A percentile compares a stretch with the other conserved stretches of the same genome.
phyloP scores from a whole-genome alignment of 2,797 vertebrate species.

The Euthynnus affinis region DNA sequence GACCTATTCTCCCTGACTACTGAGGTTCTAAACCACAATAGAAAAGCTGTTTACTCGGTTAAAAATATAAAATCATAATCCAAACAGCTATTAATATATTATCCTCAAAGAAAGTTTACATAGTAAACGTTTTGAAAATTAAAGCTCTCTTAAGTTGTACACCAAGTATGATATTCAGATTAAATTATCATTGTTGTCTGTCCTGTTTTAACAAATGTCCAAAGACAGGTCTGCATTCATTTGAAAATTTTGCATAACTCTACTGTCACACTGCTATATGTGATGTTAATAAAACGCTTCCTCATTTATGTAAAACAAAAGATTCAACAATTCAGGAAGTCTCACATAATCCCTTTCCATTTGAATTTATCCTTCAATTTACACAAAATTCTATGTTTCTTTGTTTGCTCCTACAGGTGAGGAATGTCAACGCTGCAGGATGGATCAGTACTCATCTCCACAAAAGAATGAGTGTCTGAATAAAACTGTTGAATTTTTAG shows the following conservation, averaged over 20 bases:
- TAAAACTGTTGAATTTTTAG: constrained; percentile 26
- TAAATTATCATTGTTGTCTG: not conserved
- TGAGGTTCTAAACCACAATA: too few species aligned
- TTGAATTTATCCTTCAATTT: not conserved
- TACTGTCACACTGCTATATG: not conserved
- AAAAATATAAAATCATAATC: too few species aligned
- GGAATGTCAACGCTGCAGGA: not conserved
- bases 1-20: too few species aligned
- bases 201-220: too few species aligned
- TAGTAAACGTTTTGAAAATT: too few species aligned
- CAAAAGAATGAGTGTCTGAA: constrained; percentile 26
- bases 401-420: constrained; percentile 25
- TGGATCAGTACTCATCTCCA: not conserved
- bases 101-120: too few species aligned
- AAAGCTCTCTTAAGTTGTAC: too few species aligned
- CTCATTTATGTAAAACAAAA: not conserved
- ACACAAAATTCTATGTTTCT: not conserved
- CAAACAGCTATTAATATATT: too few species aligned
- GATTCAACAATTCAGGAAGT: not conserved
- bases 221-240: not conserved
- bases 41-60: too few species aligned
- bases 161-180: not conserved
- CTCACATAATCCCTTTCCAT: not conserved
- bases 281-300: not conserved
- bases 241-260: not conserved